Percentiles rank a stretch among this genome's conserved stretches.
Evolutionary conservation across 92 coral and sea anemone species (phyloP).

Genomic region (Parazoanthus swiftii): DNA sequence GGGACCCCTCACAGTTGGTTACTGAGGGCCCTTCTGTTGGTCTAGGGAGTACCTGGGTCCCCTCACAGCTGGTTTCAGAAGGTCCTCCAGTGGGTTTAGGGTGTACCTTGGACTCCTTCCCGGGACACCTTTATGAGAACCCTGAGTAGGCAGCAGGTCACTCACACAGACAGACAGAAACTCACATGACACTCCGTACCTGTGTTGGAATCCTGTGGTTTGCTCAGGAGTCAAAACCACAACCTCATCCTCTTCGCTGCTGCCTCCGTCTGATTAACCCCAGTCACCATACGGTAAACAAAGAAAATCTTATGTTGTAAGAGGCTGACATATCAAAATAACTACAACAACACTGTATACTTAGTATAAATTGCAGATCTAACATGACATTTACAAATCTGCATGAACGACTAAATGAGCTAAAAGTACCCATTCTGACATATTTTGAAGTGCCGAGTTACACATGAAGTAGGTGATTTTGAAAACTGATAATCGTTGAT

Average conservation of each 20-base stretch:
- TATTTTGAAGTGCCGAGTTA: too few relatives aligned
- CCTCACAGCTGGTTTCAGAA: too few relatives aligned
- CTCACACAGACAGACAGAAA: neutral
- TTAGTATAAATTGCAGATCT: neutral
- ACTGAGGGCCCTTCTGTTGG: too few relatives aligned
- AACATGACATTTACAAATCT: neutral
- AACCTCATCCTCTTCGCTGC: conserved; percentile 15
- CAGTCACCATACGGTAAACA: neutral
- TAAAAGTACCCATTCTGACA: neutral
- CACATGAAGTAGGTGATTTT: neutral
- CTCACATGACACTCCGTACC: neutral
- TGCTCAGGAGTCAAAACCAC: conserved; percentile 5
- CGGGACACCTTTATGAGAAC: too few relatives aligned
- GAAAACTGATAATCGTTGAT: neutral
- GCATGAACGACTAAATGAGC: neutral
- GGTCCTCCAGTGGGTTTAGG: too few relatives aligned
- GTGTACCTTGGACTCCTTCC: too few relatives aligned
- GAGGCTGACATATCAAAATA: neutral
- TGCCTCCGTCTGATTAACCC: neutral
- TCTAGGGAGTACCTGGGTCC: too few relatives aligned
- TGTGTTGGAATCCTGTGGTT: conserved; percentile 1
- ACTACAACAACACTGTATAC: too few relatives aligned
- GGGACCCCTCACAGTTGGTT: too few relatives aligned
- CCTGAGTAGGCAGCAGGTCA: neutral
- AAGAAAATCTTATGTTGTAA: neutral